Percentiles rank a stretch among this genome's conserved stretches.
phyloP scores from a whole-genome alignment of 53 echinoderm and acorn worm genomes.

The Hippasteria phrygiana region DNA sequence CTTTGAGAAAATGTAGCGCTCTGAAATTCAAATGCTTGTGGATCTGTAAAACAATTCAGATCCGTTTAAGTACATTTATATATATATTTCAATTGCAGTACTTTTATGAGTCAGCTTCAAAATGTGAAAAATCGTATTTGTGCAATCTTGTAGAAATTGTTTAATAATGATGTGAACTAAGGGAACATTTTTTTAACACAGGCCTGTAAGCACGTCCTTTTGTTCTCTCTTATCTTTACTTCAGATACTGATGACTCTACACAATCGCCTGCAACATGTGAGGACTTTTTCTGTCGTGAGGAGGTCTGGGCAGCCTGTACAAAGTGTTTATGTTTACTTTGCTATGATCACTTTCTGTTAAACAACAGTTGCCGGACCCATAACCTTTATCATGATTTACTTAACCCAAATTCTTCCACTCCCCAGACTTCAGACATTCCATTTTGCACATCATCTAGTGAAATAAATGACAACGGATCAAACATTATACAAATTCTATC shows the following conservation, averaged over 20 bases:
- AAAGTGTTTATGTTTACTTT: not conserved
- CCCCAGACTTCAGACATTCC: not conserved
- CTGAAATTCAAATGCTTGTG: too few species aligned
- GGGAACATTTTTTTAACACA: not conserved
- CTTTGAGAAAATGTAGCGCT: not conserved
- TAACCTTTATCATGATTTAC: not conserved
- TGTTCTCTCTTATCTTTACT: not conserved
- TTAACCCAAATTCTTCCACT: not conserved
- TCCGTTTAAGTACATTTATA: too few species aligned
- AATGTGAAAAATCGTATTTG: not conserved
- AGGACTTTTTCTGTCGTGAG: not conserved
- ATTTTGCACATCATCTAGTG: constrained; percentile 2
- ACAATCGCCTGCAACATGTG: not conserved
- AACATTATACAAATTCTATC: not conserved
- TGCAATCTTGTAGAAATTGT: not conserved
- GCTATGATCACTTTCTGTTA: not conserved
- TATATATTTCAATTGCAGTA: too few species aligned
- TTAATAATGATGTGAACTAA: not conserved
- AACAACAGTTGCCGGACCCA: not conserved
- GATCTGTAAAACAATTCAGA: too few species aligned
- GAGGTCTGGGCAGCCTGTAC: constrained; percentile 26
- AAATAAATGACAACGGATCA: not conserved
- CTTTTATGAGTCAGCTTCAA: too few species aligned
- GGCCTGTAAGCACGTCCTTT: not conserved
- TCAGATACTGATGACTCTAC: not conserved